Percentiles rank a stretch among this genome's conserved stretches.
Evolutionary conservation across 2,113 vertebrate genomes (phyloP).

Genomic region (Turdus rufiventris): DNA sequence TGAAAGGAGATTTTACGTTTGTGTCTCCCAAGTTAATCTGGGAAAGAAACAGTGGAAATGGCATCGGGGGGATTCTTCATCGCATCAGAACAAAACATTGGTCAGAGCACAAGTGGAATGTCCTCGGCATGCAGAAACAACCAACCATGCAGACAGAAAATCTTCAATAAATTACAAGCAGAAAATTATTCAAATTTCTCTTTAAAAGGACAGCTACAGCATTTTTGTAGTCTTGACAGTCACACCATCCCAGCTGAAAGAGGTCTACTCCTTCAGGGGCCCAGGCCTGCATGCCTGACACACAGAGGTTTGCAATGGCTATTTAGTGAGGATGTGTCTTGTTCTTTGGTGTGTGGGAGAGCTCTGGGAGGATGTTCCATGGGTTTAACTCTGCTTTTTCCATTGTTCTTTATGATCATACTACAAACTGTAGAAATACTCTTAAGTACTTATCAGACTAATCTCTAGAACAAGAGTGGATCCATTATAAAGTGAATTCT

Average conservation of each 20-base stretch:
- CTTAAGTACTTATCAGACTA: neutral
- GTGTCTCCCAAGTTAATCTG: neutral
- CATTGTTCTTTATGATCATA: neutral
- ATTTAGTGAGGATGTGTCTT: neutral
- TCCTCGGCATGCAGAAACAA: neutral
- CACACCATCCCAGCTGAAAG: neutral
- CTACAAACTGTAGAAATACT: neutral
- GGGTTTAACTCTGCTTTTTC: neutral
- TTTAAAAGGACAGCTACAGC: neutral
- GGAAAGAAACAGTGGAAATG: neutral
- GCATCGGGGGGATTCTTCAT: neutral
- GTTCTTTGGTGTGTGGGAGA: constrained; percentile 34
- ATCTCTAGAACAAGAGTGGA: neutral
- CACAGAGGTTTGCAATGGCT: neutral
- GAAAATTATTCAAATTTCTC: neutral
- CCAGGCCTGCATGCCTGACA: neutral
- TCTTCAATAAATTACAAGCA: neutral
- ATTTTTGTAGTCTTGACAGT: neutral
- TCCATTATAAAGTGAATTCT: neutral
- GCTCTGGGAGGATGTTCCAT: neutral
- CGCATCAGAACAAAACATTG: neutral
- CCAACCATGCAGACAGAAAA: constrained; percentile 32
- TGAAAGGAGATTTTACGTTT: neutral
- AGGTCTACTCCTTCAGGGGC: neutral
- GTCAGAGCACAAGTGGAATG: constrained; percentile 8